Evolutionary conservation across 2,797 vertebrate species (phyloP).

Genomic region (Crypturellus tataupa): DNA sequence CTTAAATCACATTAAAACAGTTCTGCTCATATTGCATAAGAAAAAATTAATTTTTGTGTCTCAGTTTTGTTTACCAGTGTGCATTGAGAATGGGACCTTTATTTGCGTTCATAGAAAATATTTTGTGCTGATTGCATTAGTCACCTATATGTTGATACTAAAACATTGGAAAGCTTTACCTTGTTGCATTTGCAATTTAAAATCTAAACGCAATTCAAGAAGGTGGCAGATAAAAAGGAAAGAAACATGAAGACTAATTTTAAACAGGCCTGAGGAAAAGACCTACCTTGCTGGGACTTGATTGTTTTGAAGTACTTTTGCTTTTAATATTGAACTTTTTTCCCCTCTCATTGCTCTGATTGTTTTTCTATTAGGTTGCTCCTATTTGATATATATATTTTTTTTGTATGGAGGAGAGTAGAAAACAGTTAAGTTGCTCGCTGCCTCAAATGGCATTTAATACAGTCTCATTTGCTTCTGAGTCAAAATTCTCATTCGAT

Average conservation of each 20-base stretch:
- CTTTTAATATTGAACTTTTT: not conserved
- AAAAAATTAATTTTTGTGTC: not conserved
- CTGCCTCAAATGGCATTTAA: not conserved
- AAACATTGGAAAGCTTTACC: not conserved
- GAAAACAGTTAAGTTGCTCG: not conserved
- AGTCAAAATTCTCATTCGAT: not conserved
- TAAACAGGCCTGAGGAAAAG: not conserved
- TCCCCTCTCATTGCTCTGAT: not conserved
- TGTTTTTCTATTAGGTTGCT: not conserved
- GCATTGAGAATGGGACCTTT: not conserved
- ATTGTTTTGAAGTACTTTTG: not conserved
- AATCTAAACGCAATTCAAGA: not conserved
- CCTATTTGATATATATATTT: not conserved
- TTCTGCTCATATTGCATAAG: not conserved
- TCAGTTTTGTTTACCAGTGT: not conserved
- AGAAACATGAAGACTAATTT: not conserved
- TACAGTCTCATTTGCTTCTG: not conserved
- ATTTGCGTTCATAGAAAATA: fast-evolving
- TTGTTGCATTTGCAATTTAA: not conserved
- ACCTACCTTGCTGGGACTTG: not conserved
- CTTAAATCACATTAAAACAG: not conserved
- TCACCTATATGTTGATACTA: not conserved
- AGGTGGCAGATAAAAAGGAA: not conserved
- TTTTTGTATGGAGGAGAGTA: not conserved
- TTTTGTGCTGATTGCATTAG: not conserved